A percentile compares a stretch with the other conserved stretches of the same genome.
phyloP scores from a whole-genome alignment of 2,888 invertebrate species.

The Lasioglossum villosulum region DNA sequence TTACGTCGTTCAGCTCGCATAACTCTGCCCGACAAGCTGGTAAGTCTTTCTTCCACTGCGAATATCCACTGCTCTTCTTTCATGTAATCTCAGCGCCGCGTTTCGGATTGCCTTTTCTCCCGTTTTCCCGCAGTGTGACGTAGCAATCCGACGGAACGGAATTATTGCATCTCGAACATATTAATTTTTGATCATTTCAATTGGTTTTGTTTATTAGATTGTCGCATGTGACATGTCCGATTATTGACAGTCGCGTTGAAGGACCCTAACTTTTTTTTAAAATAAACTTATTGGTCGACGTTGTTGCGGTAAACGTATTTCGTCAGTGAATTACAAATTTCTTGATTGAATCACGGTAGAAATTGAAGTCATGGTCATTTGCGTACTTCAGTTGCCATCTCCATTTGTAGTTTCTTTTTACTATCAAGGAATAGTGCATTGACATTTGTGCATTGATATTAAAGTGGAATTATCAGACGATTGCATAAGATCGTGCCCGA shows the following conservation, averaged over 20 bases:
- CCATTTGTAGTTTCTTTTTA: no score
- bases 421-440: no score
- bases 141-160: neutral
- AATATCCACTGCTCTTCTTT: constrained; percentile 47
- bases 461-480: no score
- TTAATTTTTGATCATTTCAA: neutral
- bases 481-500: no score
- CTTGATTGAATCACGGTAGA: no score
- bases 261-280: no score
- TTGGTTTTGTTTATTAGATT: neutral
- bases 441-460: no score
- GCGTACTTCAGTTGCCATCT: no score
- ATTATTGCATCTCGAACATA: neutral
- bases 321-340: no score
- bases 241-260: neutral
- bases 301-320: no score
- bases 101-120: constrained; percentile 31
- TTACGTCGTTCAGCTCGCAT: constrained; percentile 78
- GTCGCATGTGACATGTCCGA: neutral
- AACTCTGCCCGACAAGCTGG: constrained; percentile 79
- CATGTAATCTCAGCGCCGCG: constrained; percentile 46
- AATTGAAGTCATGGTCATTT: no score
- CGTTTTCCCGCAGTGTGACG: neutral
- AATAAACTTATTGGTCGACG: no score
- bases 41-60: constrained; percentile 63